These are phyloP conservation scores for Polypedilum pembai DNA, from an alignment of 1,140 invertebrate species.

Conservation along the genomic window DNA sequence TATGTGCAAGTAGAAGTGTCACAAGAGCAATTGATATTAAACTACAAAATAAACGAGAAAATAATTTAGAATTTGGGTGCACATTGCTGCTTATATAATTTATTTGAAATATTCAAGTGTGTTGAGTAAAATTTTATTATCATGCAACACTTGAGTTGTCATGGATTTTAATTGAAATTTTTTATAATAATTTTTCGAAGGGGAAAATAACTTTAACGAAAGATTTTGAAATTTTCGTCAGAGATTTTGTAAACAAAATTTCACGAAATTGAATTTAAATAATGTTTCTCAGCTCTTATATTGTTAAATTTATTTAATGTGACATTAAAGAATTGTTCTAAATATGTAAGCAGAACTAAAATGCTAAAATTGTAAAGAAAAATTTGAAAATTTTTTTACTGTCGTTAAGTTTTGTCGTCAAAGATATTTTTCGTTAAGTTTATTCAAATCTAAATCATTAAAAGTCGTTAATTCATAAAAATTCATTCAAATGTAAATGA, in stretches of 20 bases:
- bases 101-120: neutral
- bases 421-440: neutral
- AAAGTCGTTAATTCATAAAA: no score
- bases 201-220: no score
- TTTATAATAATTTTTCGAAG: neutral
- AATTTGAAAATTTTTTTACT: no score
- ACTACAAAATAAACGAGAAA: neutral
- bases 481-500: no score
- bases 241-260: no score
- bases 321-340: no score
- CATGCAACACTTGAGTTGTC: neutral
- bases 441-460: neutral
- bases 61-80: neutral
- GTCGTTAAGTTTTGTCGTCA: neutral
- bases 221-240: neutral
- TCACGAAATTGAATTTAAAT: no score
- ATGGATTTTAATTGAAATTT: neutral
- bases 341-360: no score
- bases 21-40: constrained; percentile 9
- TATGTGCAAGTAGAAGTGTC: neutral
- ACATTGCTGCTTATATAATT: neutral
- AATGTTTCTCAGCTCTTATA: no score
- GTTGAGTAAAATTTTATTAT: neutral
- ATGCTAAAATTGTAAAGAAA: no score
- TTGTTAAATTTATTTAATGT: no score